These are phyloP conservation scores for Caenorhabditis uteleia DNA, from an alignment of 2,888 invertebrate genomes.

Conservation along the genomic window DNA sequence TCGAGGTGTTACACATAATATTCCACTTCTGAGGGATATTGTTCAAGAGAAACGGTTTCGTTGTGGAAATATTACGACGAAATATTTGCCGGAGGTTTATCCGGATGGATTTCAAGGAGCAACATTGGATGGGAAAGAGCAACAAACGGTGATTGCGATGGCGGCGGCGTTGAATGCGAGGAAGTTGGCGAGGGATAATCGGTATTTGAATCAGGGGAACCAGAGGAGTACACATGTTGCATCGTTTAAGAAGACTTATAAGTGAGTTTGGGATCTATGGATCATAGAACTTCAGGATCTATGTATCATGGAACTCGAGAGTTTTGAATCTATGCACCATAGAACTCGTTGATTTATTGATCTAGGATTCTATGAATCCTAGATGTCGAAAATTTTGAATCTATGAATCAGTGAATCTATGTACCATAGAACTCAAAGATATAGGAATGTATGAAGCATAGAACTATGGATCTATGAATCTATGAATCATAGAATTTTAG, in stretches of 20 bases:
- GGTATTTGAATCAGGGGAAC: constrained; percentile 47
- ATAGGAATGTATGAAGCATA: no score
- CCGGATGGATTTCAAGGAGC: constrained; percentile 74
- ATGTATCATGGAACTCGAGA: not conserved
- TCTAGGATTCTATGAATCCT: no score
- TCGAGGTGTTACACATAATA: constrained; percentile 77
- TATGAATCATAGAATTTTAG: no score
- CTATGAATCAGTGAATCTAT: no score
- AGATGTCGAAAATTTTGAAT: no score
- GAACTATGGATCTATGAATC: no score
- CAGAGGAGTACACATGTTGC: constrained; percentile 43
- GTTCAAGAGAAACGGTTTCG: constrained; percentile 75
- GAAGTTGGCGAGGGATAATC: constrained; percentile 56
- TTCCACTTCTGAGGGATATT: constrained; percentile 76
- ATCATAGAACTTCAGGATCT: not conserved
- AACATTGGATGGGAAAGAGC: constrained; percentile 70
- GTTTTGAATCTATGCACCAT: no score
- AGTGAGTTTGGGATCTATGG: constrained; percentile 18
- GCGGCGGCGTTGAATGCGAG: constrained; percentile 66
- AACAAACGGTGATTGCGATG: constrained; percentile 69
- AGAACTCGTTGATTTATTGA: no score
- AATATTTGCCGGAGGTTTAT: constrained; percentile 76
- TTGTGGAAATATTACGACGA: constrained; percentile 75
- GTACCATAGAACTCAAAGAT: no score
- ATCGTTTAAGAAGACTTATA: constrained; percentile 48